phyloP scores from a whole-genome alignment of 2,797 vertebrate species.

The Spinus pinus region DNA sequence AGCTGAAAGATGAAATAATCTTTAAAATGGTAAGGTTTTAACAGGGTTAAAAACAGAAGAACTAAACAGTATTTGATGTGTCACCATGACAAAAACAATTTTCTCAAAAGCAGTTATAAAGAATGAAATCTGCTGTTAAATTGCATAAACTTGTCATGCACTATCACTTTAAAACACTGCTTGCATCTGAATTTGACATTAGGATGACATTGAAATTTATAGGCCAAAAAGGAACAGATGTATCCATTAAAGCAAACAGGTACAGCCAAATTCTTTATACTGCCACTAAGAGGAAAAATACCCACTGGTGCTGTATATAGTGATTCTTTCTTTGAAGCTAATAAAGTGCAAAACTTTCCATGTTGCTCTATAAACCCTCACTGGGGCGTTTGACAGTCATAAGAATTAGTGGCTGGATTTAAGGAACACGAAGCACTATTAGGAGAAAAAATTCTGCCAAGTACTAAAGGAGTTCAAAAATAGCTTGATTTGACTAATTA shows the following conservation, averaged over 20 bases:
- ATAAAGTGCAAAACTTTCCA: background rate
- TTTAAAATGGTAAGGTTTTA: background rate
- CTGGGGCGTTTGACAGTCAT: background rate
- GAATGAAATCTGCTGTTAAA: background rate
- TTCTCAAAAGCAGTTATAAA: background rate
- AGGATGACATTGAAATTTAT: constrained; percentile 36
- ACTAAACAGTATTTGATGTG: background rate
- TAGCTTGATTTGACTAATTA: background rate
- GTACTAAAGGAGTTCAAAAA: background rate
- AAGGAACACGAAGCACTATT: background rate
- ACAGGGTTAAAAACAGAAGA: background rate
- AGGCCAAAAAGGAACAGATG: constrained; percentile 26
- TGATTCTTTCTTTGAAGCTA: background rate
- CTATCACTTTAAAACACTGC: background rate
- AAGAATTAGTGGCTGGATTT: background rate
- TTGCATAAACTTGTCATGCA: background rate
- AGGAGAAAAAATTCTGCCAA: background rate
- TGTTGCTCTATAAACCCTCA: background rate
- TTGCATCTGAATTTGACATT: constrained; percentile 5
- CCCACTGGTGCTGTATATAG: background rate
- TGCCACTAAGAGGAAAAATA: background rate
- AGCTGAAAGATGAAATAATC: background rate
- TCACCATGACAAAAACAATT: background rate
- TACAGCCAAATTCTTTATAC: background rate
- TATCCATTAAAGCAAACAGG: constrained; percentile 12